Base-by-base conservation (phyloP, 2,888 invertebrate species). In the Axea sp. region DNA sequence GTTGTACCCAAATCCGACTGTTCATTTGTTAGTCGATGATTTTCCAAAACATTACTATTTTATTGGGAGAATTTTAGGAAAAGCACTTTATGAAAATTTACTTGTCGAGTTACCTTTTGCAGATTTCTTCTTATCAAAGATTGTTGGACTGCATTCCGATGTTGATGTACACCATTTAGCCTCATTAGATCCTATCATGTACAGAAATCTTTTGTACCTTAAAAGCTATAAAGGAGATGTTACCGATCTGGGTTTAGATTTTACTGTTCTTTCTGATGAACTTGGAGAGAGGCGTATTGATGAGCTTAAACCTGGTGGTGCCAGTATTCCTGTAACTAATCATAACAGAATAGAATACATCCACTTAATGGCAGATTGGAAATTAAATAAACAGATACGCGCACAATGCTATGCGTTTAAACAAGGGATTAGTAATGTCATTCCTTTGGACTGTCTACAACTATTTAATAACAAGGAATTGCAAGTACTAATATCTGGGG, bases 311-410 rank as follows among this genome's bases (percentile, higher is more conserved):
- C 93, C 95, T 0, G 93, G 94, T 67, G 99, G 99, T 0, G 90
- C 93, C 41, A 94, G 96, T 83, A 96, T 97, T 84, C 92, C 94
- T 5, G 99, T 99, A 0, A 97, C 95, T 5, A 93, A 93, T 76
- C 92, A 93, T 78, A 99, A 99, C 90, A 92, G 96, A 72, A 95
- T 98, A 84, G 98, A 99, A 88, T 99, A 99, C 87, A 95, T 99
- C 78, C 97, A 98, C 87, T 89, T 96, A 76, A 94, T 99, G 89
- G 98, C 98, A 0, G 97, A 99, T 89, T 97, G 96, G 84, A 97
- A 97, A 88, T 90, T 99, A 53, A 98, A 98, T 88, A 94, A 92
- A 33, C 97, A 97, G 90, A 93, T 95, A 76, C 91, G 94, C 39
- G 91, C 92, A 4, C 97, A 98, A 83, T 96, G 96, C 82, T 90